Conservation (phyloP, 2,888 invertebrate genomes). For the Diaphora mendica region DNA sequence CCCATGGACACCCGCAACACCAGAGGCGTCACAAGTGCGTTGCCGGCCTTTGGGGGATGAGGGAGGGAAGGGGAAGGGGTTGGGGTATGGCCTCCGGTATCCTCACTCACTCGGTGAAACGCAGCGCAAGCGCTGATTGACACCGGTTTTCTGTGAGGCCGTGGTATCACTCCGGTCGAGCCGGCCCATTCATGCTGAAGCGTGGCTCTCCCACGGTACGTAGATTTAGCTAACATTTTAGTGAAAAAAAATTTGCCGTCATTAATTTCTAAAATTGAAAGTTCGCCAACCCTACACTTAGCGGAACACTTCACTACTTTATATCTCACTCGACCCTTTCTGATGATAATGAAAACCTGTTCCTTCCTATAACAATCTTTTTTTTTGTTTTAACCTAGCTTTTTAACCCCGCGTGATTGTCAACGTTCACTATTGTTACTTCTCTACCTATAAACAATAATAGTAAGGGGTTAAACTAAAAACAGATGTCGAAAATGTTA, state of each 20-base stretch:
- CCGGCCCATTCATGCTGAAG: too few species aligned
- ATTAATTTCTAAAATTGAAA: neutral
- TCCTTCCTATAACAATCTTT: slow-evolving; percentile 75
- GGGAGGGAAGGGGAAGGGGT: too few species aligned
- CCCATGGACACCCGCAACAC: too few species aligned
- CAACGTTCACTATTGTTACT: slow-evolving; percentile 76
- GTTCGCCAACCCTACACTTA: slow-evolving; percentile 64
- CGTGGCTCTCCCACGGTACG: too few species aligned
- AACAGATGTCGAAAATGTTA: slow-evolving; percentile 74
- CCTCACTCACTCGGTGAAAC: too few species aligned
- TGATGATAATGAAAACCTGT: slow-evolving; percentile 84
- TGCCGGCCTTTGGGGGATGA: too few species aligned
- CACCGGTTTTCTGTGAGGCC: too few species aligned
- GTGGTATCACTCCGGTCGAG: too few species aligned
- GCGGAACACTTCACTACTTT: slow-evolving; percentile 71
- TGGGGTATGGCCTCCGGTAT: too few species aligned
- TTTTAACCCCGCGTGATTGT: slow-evolving; percentile 76
- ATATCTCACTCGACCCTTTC: slow-evolving; percentile 84
- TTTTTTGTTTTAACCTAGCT: slow-evolving; percentile 81
- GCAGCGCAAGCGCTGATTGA: too few species aligned
- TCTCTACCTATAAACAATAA: slow-evolving; percentile 75
- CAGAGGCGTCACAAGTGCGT: too few species aligned
- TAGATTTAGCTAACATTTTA: neutral
- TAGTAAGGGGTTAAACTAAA: slow-evolving; percentile 59
- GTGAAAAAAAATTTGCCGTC: neutral